phyloP scores from a whole-genome alignment of 2,797 vertebrate genomes.

The Mallotus villosus region DNA sequence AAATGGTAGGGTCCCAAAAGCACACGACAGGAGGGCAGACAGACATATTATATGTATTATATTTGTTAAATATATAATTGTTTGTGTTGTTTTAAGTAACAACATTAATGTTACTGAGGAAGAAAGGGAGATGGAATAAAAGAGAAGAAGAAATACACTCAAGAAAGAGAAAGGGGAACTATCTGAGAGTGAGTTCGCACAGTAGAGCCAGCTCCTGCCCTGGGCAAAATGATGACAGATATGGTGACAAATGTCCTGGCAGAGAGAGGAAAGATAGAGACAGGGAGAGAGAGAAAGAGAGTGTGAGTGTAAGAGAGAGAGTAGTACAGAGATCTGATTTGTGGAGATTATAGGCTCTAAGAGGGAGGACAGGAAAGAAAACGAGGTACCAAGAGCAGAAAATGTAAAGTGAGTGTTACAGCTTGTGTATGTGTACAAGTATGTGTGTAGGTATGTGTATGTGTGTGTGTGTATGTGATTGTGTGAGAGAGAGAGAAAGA shows the following conservation, averaged over 20 bases:
- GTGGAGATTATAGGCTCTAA: neutral
- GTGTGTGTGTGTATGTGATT: too few relatives aligned
- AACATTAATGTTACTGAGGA: too few relatives aligned
- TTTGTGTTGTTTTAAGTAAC: too few relatives aligned
- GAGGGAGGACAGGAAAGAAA: neutral
- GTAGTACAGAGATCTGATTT: neutral
- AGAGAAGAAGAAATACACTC: neutral
- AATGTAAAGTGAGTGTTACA: neutral
- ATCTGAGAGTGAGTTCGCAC: too few relatives aligned
- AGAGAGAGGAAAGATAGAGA: too few relatives aligned
- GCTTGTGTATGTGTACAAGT: neutral
- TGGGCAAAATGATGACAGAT: neutral
- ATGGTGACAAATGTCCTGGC: neutral
- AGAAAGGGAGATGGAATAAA: neutral
- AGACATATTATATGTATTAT: too few relatives aligned
- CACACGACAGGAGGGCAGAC: neutral
- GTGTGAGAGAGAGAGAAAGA: conserved; percentile 7
- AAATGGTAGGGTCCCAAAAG: neutral
- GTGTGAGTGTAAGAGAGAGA: neutral
- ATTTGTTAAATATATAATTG: too few relatives aligned
- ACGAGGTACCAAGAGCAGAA: neutral
- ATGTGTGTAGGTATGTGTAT: neutral
- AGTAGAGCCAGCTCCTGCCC: neutral
- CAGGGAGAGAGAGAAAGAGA: too few relatives aligned
- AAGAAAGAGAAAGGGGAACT: too few relatives aligned